Conservation (phyloP, 1,140 invertebrate species). For the Aphelinus certus region DNA sequence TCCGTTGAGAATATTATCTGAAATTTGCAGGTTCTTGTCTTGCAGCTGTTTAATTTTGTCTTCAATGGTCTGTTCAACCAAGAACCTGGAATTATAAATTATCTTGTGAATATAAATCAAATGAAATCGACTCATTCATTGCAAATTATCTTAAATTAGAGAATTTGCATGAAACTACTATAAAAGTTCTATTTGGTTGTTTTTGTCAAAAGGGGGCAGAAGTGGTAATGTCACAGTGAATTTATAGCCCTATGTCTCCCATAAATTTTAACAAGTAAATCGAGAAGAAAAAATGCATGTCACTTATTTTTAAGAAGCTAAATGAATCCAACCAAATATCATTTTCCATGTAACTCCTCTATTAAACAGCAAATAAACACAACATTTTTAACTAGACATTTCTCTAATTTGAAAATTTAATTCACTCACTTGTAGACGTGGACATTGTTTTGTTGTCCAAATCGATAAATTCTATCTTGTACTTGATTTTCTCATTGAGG, state of each 20-base stretch:
- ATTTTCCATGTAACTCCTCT: neutral
- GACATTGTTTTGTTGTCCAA: slow-evolving; percentile 87
- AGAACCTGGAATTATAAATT: slow-evolving; percentile 69
- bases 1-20: slow-evolving; percentile 78
- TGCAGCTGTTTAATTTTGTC: slow-evolving; percentile 83
- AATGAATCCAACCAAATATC: no score
- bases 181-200: no score
- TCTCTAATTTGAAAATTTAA: neutral
- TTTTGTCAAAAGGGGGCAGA: no score
- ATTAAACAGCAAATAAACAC: slow-evolving; percentile 22
- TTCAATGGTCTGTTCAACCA: slow-evolving; percentile 86
- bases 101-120: neutral
- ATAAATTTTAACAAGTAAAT: no score
- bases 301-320: no score
- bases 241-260: no score
- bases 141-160: slow-evolving; percentile 3
- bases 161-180: no score
- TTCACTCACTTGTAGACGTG: slow-evolving; percentile 79
- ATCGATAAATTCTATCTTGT: slow-evolving; percentile 88
- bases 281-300: no score
- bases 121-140: neutral
- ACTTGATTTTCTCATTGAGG: slow-evolving; percentile 92
- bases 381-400: slow-evolving; percentile 2
- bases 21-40: slow-evolving; percentile 81
- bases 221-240: no score